Evolutionary conservation across 2,888 invertebrate species (phyloP).

Genomic region (Leucophenga montana): DNA sequence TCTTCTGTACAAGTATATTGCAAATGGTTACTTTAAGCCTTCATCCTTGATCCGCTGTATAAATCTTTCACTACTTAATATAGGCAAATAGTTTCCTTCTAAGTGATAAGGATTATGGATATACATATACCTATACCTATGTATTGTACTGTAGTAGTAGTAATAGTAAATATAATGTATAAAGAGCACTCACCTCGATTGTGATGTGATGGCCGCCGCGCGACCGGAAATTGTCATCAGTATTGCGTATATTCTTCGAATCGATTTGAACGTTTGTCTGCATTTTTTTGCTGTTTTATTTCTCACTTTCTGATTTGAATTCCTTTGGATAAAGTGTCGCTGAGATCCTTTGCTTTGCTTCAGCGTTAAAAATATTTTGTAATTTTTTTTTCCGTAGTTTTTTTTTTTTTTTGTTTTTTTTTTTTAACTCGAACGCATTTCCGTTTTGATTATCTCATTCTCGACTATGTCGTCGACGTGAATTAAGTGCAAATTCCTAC

Average conservation of each 20-base stretch:
- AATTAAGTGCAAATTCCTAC: neutral
- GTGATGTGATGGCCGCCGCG: slow-evolving; percentile 71
- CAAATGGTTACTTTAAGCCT: no score
- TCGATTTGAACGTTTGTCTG: slow-evolving; percentile 86
- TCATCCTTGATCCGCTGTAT: no score
- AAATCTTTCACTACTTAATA: no score
- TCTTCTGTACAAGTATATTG: no score
- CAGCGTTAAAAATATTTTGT: no score
- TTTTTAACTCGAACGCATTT: neutral
- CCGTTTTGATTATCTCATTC: neutral
- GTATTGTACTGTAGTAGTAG: no score
- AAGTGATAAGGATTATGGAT: no score
- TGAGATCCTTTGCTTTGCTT: neutral
- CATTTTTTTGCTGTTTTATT: slow-evolving; percentile 73
- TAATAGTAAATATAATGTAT: neutral
- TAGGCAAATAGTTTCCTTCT: neutral
- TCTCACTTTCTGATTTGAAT: neutral
- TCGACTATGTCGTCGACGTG: neutral
- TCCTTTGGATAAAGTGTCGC: neutral
- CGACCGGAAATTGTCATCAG: slow-evolving; percentile 78
- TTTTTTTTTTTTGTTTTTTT: no score
- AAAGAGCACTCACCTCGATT: slow-evolving; percentile 71
- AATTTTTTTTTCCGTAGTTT: no score
- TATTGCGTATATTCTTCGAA: slow-evolving; percentile 79
- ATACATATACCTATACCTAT: no score